Conservation (phyloP, 2,888 invertebrate species). For the Ochropacha duplaris region DNA sequence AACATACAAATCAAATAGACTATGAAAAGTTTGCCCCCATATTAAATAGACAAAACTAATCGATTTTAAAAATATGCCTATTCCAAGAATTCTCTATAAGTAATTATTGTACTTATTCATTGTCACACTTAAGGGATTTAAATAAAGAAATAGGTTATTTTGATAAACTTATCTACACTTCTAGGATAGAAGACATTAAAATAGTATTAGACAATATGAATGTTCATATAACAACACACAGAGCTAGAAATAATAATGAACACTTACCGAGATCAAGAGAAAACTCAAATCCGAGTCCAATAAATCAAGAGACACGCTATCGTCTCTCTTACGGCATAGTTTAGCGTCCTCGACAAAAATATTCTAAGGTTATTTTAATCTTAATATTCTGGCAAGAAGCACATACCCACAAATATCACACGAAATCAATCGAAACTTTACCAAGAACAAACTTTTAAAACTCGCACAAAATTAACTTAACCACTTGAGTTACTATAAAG, state of each 20-base stretch:
- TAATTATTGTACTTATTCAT: too few relatives aligned
- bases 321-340: slow-evolving; percentile 30
- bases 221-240: neutral
- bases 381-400: slow-evolving; percentile 42
- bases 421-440: neutral
- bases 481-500: neutral
- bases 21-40: too few relatives aligned
- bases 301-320: slow-evolving; percentile 34
- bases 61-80: too few relatives aligned
- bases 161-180: too few relatives aligned
- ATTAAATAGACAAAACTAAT: too few relatives aligned
- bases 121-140: too few relatives aligned
- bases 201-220: too few relatives aligned
- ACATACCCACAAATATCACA: slow-evolving; percentile 33
- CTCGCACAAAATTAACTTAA: slow-evolving; percentile 5
- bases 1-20: too few relatives aligned
- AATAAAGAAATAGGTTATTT: too few relatives aligned
- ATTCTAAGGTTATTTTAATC: slow-evolving; percentile 52
- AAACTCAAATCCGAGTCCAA: slow-evolving; percentile 27
- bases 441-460: slow-evolving; percentile 22
- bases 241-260: neutral
- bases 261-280: slow-evolving; percentile 12
- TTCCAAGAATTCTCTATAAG: too few relatives aligned
- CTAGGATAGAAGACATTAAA: too few relatives aligned
- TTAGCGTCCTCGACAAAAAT: slow-evolving; percentile 50